Conservation (phyloP, 2,888 invertebrate species). For the Phalera bucephala region DNA sequence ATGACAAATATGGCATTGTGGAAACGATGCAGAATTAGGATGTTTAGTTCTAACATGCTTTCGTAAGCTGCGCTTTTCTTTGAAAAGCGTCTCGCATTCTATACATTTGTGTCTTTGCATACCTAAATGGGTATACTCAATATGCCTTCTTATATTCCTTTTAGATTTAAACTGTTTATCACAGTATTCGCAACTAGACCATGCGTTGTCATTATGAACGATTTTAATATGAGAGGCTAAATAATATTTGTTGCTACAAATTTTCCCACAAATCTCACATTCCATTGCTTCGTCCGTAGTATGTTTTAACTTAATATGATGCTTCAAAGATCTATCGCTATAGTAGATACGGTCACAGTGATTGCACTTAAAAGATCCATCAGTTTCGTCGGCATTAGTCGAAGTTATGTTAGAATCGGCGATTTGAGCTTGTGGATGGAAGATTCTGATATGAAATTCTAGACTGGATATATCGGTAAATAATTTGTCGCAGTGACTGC, state of each 20-base stretch:
- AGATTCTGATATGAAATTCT: constrained; percentile 61
- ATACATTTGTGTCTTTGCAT: constrained; percentile 66
- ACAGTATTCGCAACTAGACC: constrained; percentile 66
- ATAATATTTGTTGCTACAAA: constrained; percentile 66
- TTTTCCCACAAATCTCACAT: constrained; percentile 57
- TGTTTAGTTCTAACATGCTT: constrained; percentile 68
- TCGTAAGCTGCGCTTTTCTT: constrained; percentile 65
- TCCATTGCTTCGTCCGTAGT: constrained; percentile 52
- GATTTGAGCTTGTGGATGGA: constrained; percentile 63
- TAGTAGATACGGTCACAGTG: constrained; percentile 59
- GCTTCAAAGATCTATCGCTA: constrained; percentile 63
- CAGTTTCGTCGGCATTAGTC: constrained; percentile 41
- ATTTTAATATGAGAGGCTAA: constrained; percentile 65
- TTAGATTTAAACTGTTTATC: constrained; percentile 67
- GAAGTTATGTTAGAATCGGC: constrained; percentile 55
- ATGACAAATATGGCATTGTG: constrained; percentile 66
- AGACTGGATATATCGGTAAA: constrained; percentile 65
- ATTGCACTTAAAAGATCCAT: constrained; percentile 46
- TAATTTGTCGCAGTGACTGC: constrained; percentile 61
- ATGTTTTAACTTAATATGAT: constrained; percentile 66
- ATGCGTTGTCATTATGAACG: constrained; percentile 52
- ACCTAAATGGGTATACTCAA: constrained; percentile 65
- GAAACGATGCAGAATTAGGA: constrained; percentile 55
- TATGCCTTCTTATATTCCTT: constrained; percentile 62
- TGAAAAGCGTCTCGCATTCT: constrained; percentile 66